Percentiles rank a stretch among this genome's conserved stretches.
Conservation (phyloP, 2,888 invertebrate genomes). For the Morpho deidamia region DNA sequence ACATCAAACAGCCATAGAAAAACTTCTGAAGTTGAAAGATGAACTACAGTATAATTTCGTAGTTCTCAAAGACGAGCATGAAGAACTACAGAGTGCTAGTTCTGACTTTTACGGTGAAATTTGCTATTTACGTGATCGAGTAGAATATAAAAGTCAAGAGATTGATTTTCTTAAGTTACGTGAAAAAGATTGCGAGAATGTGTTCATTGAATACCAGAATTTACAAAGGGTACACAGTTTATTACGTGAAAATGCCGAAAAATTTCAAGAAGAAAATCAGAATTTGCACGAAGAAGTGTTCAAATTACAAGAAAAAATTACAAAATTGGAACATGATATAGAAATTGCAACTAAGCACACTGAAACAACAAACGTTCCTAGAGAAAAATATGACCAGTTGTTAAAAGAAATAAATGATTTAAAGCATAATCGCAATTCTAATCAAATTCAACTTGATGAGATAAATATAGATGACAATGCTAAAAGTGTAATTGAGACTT, state of each 20-base stretch:
- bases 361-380: conserved; percentile 49
- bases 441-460: conserved; percentile 56
- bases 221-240: conserved; percentile 63
- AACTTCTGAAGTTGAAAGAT: conserved; percentile 71
- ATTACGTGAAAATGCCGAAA: conserved; percentile 67
- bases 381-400: conserved; percentile 54
- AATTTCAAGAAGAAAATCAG: conserved; percentile 74
- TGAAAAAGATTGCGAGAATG: conserved; percentile 56
- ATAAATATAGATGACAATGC: conserved; percentile 71
- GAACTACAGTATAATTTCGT: conserved; percentile 75
- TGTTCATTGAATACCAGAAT: conserved; percentile 68
- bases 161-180: conserved; percentile 39
- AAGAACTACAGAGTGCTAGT: conserved; percentile 64
- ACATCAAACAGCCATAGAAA: conserved; percentile 83
- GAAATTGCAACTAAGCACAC: conserved; percentile 50
- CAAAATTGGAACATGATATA: conserved; percentile 65
- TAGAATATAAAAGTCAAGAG: conserved; percentile 65
- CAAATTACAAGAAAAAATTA: conserved; percentile 66
- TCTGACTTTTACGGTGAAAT: conserved; percentile 65
- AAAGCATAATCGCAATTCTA: conserved; percentile 48
- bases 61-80: conserved; percentile 64
- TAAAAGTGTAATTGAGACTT: conserved; percentile 68
- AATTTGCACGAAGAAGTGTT: conserved; percentile 73
- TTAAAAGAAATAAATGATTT: conserved; percentile 53
- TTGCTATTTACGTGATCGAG: conserved; percentile 53